A percentile compares a stretch with the other conserved stretches of the same genome.
phyloP scores from a whole-genome alignment of 2,888 invertebrate species.

The Fissipunctia ypsillon region DNA sequence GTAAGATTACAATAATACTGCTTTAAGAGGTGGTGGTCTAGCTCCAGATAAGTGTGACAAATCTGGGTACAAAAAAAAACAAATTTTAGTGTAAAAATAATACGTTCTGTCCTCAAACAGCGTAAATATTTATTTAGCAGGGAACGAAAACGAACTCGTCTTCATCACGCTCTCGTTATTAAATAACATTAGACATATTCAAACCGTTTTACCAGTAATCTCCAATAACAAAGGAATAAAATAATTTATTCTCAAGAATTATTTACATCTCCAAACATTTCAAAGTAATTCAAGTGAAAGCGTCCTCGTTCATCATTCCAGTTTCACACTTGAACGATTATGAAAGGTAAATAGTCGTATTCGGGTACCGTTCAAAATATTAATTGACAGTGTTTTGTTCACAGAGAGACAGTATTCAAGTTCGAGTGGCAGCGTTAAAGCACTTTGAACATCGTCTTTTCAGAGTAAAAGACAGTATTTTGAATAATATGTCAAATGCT shows the following conservation, averaged over 20 bases:
- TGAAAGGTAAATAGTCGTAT: not conserved
- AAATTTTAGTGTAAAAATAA: not conserved
- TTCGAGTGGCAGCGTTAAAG: not conserved
- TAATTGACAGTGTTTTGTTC: slow-evolving; percentile 3
- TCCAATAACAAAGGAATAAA: not conserved
- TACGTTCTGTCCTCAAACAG: not conserved
- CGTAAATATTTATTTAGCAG: not conserved
- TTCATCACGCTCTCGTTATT: not conserved
- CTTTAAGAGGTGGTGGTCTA: too few relatives aligned
- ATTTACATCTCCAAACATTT: slow-evolving; percentile 9
- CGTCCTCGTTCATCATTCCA: not conserved
- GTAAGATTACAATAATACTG: too few relatives aligned
- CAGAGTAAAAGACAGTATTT: not conserved
- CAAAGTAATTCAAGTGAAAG: slow-evolving; percentile 18
- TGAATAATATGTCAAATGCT: not conserved
- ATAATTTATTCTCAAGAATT: not conserved
- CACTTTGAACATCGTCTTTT: slow-evolving; percentile 9
- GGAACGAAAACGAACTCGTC: not conserved
- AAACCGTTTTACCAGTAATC: slow-evolving; percentile 8
- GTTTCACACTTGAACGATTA: slow-evolving; percentile 24
- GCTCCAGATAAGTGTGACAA: not conserved
- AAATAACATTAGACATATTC: not conserved
- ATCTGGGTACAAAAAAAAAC: not conserved
- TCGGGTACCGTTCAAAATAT: slow-evolving; percentile 3
- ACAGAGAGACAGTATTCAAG: not conserved